Evolutionary conservation across 2,113 vertebrate genomes (phyloP), one percentile per base, ranked within the genome.

Genomic region (Hucho hucho): DNA sequence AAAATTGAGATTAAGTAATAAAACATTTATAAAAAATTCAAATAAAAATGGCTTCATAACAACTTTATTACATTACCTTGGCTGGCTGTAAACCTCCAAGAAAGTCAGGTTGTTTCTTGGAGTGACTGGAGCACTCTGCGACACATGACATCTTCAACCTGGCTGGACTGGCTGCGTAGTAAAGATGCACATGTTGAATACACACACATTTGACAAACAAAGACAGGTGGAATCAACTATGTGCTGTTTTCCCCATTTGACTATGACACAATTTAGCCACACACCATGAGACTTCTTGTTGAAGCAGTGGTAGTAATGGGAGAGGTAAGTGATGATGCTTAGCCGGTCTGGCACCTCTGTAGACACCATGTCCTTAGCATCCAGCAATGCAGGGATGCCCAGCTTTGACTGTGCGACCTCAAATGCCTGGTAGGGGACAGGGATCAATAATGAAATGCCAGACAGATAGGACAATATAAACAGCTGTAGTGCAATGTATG

Each of bases 301-400:
- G 85, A 97, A 98, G 86, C 93, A 88, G 89, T 91, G 90, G 85
- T 96, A 95, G 86, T 93, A 95, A 79, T 95, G 94, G 68, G 93
- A 96, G 28, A 98, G 90, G 0, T 97, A 97, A 71, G 95, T 96
- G 93, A 96, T 93, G 86, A 97, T 87, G 80, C 94, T 95, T 79
- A 97, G 90, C 78, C 92, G 87, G 76, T 97, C 96, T 0, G 96
- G 96, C 32, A 91, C 93, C 46, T 87, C 85, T 89, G 91, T 92
- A 80, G 94, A 94, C 47, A 94, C 91, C 94, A 97, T 94, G 75
- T 97, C 96, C 3, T 83, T 92, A 67, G 96, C 94, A 83, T 97
- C 94, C 79, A 97, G 87, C 64, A 97, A 81, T 9, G 94, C 93
- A 12, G 95, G 94, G 82, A 98, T 95, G 20, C 95, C 96, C 88